These are phyloP conservation scores for Tachysurus fulvidraco DNA, from an alignment of 2,113 vertebrate species.

Conservation along the genomic window DNA sequence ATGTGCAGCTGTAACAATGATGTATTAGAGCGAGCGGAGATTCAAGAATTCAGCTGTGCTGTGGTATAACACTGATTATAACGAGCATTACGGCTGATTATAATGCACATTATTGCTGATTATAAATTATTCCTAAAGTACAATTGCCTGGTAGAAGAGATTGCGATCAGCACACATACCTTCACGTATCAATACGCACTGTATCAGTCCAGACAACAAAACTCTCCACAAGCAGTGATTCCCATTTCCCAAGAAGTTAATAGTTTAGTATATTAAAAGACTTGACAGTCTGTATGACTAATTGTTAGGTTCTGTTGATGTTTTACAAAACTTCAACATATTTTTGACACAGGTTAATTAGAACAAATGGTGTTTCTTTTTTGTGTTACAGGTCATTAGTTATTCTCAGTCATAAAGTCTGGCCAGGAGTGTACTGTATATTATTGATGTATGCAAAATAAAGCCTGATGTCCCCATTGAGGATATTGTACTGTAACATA, in stretches of 20 bases:
- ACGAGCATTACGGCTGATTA: neutral
- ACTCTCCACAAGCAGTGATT: conserved; percentile 15
- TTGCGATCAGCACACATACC: conserved; percentile 27
- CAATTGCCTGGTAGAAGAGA: neutral
- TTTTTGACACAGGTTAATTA: conserved; percentile 17
- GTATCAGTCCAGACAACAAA: conserved; percentile 45
- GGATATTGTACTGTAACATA: conserved; percentile 29
- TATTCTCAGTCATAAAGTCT: neutral
- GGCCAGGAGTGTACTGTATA: neutral
- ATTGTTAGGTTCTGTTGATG: conserved; percentile 21
- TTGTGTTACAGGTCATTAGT: neutral
- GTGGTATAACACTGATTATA: neutral
- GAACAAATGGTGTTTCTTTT: conserved; percentile 23
- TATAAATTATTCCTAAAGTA: conserved; percentile 14
- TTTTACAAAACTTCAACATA: conserved; percentile 4
- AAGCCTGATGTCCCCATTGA: neutral
- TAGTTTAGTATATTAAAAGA: neutral
- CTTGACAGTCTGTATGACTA: neutral
- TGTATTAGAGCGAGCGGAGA: neutral
- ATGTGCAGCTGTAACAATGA: neutral
- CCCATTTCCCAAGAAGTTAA: neutral
- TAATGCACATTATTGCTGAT: neutral
- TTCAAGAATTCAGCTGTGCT: neutral
- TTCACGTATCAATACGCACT: conserved; percentile 51
- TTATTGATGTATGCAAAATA: conserved; percentile 22